Conservation (phyloP, 2,113 vertebrate genomes). For the Oncorhynchus clarkii region DNA sequence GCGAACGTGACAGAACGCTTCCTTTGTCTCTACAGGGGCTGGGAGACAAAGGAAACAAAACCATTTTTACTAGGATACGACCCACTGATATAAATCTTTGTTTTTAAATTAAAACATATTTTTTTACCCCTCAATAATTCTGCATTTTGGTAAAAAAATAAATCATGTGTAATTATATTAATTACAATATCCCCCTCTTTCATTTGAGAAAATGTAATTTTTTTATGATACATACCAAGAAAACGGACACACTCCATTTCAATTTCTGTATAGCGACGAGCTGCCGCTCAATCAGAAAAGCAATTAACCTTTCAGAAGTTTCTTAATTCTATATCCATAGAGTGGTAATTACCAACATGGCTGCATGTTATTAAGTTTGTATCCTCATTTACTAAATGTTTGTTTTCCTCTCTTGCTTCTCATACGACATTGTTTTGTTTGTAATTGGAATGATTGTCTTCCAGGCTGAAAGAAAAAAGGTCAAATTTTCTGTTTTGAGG, state of each 20-base stretch:
- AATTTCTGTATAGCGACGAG: background rate
- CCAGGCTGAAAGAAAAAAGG: background rate
- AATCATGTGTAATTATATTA: background rate
- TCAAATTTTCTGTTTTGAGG: background rate
- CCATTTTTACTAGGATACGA: no score
- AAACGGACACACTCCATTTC: background rate
- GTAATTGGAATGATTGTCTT: slow-evolving; percentile 11
- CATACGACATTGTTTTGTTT: background rate
- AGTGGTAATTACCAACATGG: background rate
- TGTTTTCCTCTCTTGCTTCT: background rate
- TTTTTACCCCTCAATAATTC: slow-evolving; percentile 35
- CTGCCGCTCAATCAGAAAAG: background rate
- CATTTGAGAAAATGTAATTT: background rate
- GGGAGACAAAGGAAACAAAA: no score
- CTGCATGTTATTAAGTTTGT: background rate
- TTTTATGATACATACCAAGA: background rate
- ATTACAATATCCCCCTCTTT: background rate
- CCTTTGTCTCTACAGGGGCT: no score
- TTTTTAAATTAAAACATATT: slow-evolving; percentile 22
- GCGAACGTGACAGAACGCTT: no score
- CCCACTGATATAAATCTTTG: slow-evolving; percentile 21
- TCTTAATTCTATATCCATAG: background rate
- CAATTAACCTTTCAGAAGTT: slow-evolving; percentile 4
- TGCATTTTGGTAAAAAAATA: background rate
- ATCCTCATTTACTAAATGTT: background rate